Evolutionary conservation across 1,140 invertebrate species (phyloP), one percentile per base, ranked within the genome.

Genomic region (Xylocopa sonorina): DNA sequence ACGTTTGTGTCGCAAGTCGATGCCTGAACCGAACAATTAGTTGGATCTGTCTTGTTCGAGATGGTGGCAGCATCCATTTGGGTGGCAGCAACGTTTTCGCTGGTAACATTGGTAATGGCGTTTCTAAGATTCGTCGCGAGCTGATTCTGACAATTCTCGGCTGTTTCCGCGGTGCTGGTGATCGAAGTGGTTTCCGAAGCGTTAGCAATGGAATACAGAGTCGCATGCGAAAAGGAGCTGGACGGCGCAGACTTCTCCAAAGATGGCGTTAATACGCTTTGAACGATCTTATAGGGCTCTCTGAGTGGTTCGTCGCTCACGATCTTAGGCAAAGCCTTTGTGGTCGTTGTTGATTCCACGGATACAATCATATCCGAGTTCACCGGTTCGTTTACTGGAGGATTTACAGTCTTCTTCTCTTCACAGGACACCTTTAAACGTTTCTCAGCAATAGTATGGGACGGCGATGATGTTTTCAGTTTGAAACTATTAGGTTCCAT

Each of bases 401-500:
- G 34, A 55, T 68, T 77, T 12, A 58, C 27, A 43, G 18, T 38
- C 58, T 86, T 77, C 34, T 81, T 85, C 12, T 85, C 77, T 2
- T 86, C 85, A 3, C 78, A 86, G 0, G 67, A 12, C 0, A 50
- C 16, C 43, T 87, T 87, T 12, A 87, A 32, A 4, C 81, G 77
- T 62, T 87, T 86, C 21, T 87, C 85, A 2, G 75, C 48, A 0
- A 84, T 62, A 1, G 60, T n/a, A 29, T 84, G 81, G 7, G 73
- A 46, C 7, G 82, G 67, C 0, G 83, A 84, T 9, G 79, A 55
- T 32, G 75, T 75, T 71, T 92, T 92, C 5, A 93, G 87, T 64
- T 92, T 93, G 48, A 93, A 93, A 77, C 89, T 94, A 27, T 94
- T 93, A 2, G 93, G 93, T 58, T 95, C 94, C 67, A 95, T 94